A percentile compares a stretch with the other conserved stretches of the same genome.
These are phyloP conservation scores for Bufo bufo DNA, from an alignment of 2,113 vertebrate genomes.

Conservation along the genomic window DNA sequence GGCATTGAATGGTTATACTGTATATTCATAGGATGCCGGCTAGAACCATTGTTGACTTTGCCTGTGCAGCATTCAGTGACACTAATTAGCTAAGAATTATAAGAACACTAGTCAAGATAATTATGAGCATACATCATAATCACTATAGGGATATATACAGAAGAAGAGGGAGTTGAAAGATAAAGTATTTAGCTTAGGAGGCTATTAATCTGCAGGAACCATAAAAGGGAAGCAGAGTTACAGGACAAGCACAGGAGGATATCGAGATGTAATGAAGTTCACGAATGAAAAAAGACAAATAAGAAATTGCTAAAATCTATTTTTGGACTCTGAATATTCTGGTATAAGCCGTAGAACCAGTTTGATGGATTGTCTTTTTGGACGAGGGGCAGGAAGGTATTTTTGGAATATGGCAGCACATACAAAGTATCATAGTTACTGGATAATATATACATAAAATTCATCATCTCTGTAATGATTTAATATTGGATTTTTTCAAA, in stretches of 20 bases:
- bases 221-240: slow-evolving; percentile 34
- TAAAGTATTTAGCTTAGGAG: slow-evolving; percentile 43
- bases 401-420: no score
- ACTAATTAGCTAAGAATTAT: slow-evolving; percentile 55
- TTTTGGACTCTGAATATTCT: not conserved
- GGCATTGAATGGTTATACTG: slow-evolving; percentile 6
- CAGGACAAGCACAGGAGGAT: slow-evolving; percentile 17
- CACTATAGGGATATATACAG: slow-evolving; percentile 43
- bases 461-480: not conserved
- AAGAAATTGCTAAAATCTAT: not conserved
- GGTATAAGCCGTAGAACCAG: not conserved
- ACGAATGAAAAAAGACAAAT: not conserved
- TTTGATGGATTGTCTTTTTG: not conserved
- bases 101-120: slow-evolving; percentile 55
- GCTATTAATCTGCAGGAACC: slow-evolving; percentile 52
- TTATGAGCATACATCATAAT: slow-evolving; percentile 55
- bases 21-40: slow-evolving; percentile 9
- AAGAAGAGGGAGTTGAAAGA: slow-evolving; percentile 50
- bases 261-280: not conserved
- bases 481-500: not conserved
- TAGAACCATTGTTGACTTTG: slow-evolving; percentile 44
- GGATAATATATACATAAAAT: not conserved
- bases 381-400: not conserved
- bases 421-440: not conserved
- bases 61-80: slow-evolving; percentile 35